Conservation (phyloP, 2,797 vertebrate genomes). For the Pangasius mekongensis region DNA sequence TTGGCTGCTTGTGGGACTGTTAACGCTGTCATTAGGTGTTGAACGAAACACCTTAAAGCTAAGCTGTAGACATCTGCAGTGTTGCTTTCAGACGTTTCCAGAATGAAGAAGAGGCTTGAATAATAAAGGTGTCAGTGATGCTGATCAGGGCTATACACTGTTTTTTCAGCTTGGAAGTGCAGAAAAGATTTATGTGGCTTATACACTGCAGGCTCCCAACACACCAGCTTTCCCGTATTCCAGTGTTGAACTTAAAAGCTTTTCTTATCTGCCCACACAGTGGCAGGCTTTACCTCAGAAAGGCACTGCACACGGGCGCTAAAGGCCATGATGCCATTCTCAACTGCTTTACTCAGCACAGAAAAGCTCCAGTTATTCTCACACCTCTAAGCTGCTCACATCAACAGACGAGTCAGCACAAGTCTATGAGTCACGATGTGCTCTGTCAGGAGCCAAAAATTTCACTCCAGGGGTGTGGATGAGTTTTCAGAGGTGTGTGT, state of each 20-base stretch:
- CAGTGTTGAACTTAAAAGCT: neutral
- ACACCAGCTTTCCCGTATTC: neutral
- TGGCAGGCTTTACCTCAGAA: neutral
- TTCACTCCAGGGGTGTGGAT: neutral
- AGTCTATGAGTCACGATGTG: neutral
- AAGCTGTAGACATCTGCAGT: neutral
- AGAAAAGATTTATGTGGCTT: neutral
- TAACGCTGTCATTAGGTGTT: neutral
- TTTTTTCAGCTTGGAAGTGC: neutral
- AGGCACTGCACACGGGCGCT: neutral
- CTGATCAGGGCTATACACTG: too few relatives aligned
- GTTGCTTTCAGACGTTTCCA: neutral
- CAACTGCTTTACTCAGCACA: neutral
- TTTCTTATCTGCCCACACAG: neutral
- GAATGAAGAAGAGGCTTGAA: neutral
- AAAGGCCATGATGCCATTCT: neutral
- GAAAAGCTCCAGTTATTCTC: too few relatives aligned
- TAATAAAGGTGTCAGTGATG: neutral
- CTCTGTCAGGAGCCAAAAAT: neutral
- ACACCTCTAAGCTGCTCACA: neutral
- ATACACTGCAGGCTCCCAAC: neutral
- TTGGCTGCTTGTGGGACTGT: neutral
- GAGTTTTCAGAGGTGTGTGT: neutral
- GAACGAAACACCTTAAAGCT: neutral
- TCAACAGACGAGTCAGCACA: constrained; percentile 14